Conservation (phyloP, 2,888 invertebrate species). For the Byasa hedistus region DNA sequence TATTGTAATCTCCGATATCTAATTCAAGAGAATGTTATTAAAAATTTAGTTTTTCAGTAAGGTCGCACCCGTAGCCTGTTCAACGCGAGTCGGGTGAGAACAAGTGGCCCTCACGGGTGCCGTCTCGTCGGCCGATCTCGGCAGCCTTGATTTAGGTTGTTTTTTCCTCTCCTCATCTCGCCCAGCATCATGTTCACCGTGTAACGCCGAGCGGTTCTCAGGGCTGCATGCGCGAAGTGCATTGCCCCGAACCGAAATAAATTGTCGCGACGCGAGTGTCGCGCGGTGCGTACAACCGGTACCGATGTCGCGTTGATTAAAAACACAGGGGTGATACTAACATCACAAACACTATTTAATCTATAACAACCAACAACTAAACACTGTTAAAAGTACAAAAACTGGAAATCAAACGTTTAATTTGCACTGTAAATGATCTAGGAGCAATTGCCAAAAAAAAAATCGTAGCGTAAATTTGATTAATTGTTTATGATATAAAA, state of each 20-base stretch:
- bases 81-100: slow-evolving; percentile 38
- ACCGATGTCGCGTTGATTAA: slow-evolving; percentile 57
- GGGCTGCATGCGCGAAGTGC: slow-evolving; percentile 73
- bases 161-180: slow-evolving; percentile 47
- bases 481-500: no score
- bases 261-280: slow-evolving; percentile 71
- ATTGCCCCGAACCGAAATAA: slow-evolving; percentile 79
- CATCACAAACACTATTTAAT: no score
- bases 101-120: slow-evolving; percentile 44
- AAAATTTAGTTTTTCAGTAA: slow-evolving; percentile 31
- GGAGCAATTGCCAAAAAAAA: no score
- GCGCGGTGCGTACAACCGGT: slow-evolving; percentile 74
- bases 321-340: slow-evolving; percentile 35
- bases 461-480: no score
- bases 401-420: no score
- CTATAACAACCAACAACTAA: no score
- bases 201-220: slow-evolving; percentile 65
- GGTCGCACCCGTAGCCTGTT: slow-evolving; percentile 39
- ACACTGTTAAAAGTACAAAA: no score
- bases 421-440: no score
- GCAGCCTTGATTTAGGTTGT: slow-evolving; percentile 58
- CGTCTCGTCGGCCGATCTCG: slow-evolving; percentile 54
- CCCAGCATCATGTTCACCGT: slow-evolving; percentile 62
- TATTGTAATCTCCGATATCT: slow-evolving; percentile 20
- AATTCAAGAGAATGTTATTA: slow-evolving; percentile 16